phyloP scores from a whole-genome alignment of 2,888 invertebrate species.

The Lycophotia porphyrea region DNA sequence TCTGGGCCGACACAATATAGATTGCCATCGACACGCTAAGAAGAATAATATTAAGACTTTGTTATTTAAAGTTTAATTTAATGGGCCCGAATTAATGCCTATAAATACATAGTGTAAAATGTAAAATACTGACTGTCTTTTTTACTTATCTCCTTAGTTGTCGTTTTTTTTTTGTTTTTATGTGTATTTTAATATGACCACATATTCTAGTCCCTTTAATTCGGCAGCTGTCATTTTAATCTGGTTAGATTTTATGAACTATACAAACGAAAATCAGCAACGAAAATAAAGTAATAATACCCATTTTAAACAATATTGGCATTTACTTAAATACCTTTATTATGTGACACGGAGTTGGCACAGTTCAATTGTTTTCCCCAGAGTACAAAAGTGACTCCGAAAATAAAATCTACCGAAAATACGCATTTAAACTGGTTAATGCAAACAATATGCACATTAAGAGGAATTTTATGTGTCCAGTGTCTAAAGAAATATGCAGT shows the following conservation, averaged over 20 bases:
- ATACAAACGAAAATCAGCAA: not conserved
- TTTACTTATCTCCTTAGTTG: too few relatives aligned
- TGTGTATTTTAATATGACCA: not conserved
- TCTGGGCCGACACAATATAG: too few relatives aligned
- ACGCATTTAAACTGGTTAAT: conserved; percentile 41
- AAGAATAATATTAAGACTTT: too few relatives aligned
- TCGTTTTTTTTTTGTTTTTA: too few relatives aligned
- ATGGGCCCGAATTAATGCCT: not conserved
- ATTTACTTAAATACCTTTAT: conserved; percentile 35
- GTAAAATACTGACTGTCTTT: too few relatives aligned
- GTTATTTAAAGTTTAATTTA: not conserved
- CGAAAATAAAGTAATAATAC: not conserved
- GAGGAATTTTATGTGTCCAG: conserved; percentile 51
- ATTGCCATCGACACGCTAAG: too few relatives aligned
- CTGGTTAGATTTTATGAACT: not conserved
- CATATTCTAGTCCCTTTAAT: not conserved
- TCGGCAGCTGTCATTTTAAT: not conserved
- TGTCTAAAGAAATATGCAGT: conserved; percentile 44
- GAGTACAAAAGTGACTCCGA: conserved; percentile 23
- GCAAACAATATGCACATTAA: conserved; percentile 53
- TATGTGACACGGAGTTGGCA: conserved; percentile 46
- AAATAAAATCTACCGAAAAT: conserved; percentile 46
- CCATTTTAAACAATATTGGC: conserved; percentile 14
- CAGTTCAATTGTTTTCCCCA: conserved; percentile 37
- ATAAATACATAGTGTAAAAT: not conserved